A percentile compares a stretch with the other conserved stretches of the same genome.
phyloP scores from a whole-genome alignment of 1,140 invertebrate species.

The Trissolcus basalis region DNA sequence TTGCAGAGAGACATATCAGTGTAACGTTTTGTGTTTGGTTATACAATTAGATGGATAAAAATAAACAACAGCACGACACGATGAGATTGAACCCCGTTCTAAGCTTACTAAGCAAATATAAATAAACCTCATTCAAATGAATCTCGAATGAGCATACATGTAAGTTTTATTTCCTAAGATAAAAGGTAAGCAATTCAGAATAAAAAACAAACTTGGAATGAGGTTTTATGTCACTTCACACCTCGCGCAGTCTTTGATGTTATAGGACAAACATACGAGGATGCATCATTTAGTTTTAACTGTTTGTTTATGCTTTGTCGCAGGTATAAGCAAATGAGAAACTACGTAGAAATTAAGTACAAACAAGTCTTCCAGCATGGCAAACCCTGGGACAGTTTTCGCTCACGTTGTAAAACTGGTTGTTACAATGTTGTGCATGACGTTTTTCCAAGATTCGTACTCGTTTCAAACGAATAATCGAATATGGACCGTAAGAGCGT shows the following conservation, averaged over 20 bases:
- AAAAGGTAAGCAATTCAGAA: neutral
- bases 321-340: neutral
- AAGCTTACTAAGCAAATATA: neutral
- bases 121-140: neutral
- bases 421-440: slow-evolving; percentile 69
- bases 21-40: neutral
- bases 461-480: slow-evolving; percentile 54
- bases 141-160: neutral
- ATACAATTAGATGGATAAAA: slow-evolving; percentile 6
- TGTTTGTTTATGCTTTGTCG: too few relatives aligned
- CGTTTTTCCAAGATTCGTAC: slow-evolving; percentile 62
- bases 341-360: neutral
- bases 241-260: too few relatives aligned
- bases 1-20: too few relatives aligned
- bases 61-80: neutral
- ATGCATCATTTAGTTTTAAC: too few relatives aligned
- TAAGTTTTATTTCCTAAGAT: neutral
- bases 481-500: slow-evolving; percentile 67
- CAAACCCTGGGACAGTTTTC: slow-evolving; percentile 65
- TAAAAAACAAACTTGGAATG: too few relatives aligned
- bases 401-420: slow-evolving; percentile 69
- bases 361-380: slow-evolving; percentile 62
- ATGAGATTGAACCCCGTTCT: neutral
- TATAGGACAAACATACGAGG: too few relatives aligned
- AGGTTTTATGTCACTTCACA: too few relatives aligned